phyloP scores from a whole-genome alignment of 2,888 invertebrate species.

The Elmis aenea region DNA sequence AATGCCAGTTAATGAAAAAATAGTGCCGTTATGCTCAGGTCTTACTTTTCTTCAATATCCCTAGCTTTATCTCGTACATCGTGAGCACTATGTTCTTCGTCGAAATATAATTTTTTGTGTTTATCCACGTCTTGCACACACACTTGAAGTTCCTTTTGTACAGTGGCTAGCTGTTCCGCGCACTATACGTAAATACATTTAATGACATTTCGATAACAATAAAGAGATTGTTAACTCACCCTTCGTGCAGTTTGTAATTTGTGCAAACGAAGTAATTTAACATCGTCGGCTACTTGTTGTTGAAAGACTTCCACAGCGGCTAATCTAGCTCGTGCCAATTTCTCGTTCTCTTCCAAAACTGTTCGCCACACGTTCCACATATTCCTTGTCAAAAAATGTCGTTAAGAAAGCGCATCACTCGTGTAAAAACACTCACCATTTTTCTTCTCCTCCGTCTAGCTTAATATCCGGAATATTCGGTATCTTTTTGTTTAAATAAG shows the following conservation, averaged over 20 bases:
- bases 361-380: conserved; percentile 98
- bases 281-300: conserved; percentile 91
- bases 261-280: conserved; percentile 76
- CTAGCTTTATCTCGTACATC: conserved; percentile 92
- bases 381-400: conserved; percentile 61
- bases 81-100: conserved; percentile 93
- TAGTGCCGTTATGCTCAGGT: no score
- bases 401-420: background rate
- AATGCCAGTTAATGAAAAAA: conserved; percentile 1
- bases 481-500: conserved; percentile 89
- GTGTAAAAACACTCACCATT: conserved; percentile 61
- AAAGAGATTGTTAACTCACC: conserved; percentile 49
- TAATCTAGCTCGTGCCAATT: conserved; percentile 81
- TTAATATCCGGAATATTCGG: conserved; percentile 89
- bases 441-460: conserved; percentile 83
- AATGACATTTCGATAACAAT: conserved; percentile 4
- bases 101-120: conserved; percentile 89
- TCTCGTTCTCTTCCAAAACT: conserved; percentile 92
- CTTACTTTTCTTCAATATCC: conserved; percentile 89
- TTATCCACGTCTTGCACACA: conserved; percentile 89
- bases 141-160: conserved; percentile 84
- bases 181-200: conserved; percentile 50
- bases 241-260: conserved; percentile 80
- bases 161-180: conserved; percentile 74
- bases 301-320: conserved; percentile 94